Base-by-base conservation (phyloP, 2,113 vertebrate genomes). In the Thermophis baileyi region DNA sequence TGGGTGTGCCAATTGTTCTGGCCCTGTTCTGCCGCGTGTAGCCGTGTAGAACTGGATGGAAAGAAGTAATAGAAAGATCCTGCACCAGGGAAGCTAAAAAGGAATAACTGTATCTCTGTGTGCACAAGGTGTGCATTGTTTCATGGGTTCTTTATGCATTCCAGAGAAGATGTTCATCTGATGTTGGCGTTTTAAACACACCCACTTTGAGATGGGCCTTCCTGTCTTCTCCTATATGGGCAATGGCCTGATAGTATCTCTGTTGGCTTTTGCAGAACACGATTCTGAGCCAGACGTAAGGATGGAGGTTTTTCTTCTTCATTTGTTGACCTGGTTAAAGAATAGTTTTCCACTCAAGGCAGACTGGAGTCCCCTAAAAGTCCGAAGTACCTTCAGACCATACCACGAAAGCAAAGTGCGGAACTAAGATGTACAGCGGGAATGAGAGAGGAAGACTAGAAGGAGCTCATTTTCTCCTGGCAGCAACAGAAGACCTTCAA, bases 81-180 rank as follows among this genome's bases (percentile, higher is more conserved):
- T 11, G 16, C 14, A 0, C 12, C 46, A 27, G 92, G 63, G 88
- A 93, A 94, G 92, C 12, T 1, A 0, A 87, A 81, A 46, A 49
- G 1, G 1, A 0, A 8, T 1, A 51, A 46, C 1, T 0, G 0
- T 18, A 8, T 46, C 20, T 27, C 16, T 25, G 0, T 0, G 27
- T 11, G 63, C 16, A 24, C 11, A 60, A 16, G 10, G 69, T 0
- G 7, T 49, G 14, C 74, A 3, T 57, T 12, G 5, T 7, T 47
- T 3, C 44, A 10, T 18, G 2, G 2, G 5, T 90, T 4, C 85
- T 22, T 7, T 46, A 40, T 35, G 25, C 12, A 7, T 88, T 88
- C 9, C 0, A 3, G 57, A 51, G 50, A 22, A 25, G 16, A 10
- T 96, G 91, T 92, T 94, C 90, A 9, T 24, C 60, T 4, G 60